Evolutionary conservation across 2,113 vertebrate genomes (phyloP).

Genomic region (Sebastes schlegelii): DNA sequence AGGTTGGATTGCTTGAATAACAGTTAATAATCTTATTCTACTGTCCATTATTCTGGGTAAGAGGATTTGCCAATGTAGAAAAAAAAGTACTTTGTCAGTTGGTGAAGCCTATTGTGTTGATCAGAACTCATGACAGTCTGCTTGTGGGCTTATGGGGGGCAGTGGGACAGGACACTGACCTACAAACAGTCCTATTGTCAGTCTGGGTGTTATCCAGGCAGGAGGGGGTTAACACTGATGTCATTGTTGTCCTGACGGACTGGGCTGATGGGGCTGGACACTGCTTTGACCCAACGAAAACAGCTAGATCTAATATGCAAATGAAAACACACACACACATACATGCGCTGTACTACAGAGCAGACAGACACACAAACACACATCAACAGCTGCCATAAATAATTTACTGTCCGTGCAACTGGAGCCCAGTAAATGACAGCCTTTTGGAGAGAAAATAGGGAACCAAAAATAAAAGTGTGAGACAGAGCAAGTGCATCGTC

Average conservation of each 20-base stretch:
- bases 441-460: conserved; percentile 26
- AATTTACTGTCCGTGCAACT: conserved; percentile 48
- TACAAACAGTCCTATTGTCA: conserved; percentile 69
- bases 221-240: conserved; percentile 71
- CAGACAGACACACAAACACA: conserved; percentile 41
- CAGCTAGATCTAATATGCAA: conserved; percentile 26
- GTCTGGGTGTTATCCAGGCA: conserved; percentile 18
- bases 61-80: conserved; percentile 42
- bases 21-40: neutral
- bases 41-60: conserved; percentile 14
- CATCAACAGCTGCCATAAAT: conserved; percentile 47
- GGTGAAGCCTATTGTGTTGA: conserved; percentile 39
- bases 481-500: conserved; percentile 9
- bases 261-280: conserved; percentile 59
- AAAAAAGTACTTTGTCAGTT: conserved; percentile 22
- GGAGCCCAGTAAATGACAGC: conserved; percentile 35
- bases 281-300: conserved; percentile 51
- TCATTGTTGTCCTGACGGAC: conserved; percentile 53
- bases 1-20: conserved; percentile 9
- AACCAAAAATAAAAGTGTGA: conserved; percentile 47
- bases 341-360: conserved; percentile 3
- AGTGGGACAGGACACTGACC: conserved; percentile 66
- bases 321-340: conserved; percentile 18
- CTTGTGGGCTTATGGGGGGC: conserved; percentile 54
- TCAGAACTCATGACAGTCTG: conserved; percentile 43